Conservation (phyloP, 2,888 invertebrate genomes). For the Bombylius major region DNA sequence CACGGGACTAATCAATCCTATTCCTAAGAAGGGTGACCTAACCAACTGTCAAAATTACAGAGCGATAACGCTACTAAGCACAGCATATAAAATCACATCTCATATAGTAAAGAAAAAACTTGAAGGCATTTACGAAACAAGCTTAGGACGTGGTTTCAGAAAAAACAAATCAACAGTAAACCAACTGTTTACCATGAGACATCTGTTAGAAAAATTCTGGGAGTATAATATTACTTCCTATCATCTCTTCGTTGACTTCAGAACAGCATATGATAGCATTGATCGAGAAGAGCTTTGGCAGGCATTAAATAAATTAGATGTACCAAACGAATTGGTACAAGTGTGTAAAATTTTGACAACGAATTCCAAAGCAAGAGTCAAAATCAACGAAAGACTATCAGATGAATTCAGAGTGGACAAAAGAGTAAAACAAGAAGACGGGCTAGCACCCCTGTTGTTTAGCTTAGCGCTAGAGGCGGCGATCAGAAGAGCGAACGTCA, state of each 20-base stretch:
- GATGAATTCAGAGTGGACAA: background rate
- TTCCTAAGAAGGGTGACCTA: no score
- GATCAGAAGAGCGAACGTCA: background rate
- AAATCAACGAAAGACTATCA: background rate
- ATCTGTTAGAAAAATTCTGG: background rate
- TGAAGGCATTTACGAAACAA: no score
- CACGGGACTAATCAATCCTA: background rate
- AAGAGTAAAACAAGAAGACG: background rate
- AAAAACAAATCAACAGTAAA: background rate
- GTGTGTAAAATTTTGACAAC: background rate
- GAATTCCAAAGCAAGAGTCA: background rate
- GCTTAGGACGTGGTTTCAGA: no score
- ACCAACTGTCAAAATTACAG: no score
- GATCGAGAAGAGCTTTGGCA: background rate
- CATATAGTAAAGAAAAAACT: no score
- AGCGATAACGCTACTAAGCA: no score
- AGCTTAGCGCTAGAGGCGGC: conserved; percentile 1
- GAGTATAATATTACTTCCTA: background rate
- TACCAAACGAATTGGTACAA: background rate
- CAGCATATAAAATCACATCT: no score
- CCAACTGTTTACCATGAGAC: background rate
- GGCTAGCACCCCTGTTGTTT: background rate
- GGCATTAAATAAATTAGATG: background rate
- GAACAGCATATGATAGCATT: background rate
- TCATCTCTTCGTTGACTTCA: background rate